phyloP scores from a whole-genome alignment of 2,888 invertebrate genomes.

The Lithophane socia region DNA sequence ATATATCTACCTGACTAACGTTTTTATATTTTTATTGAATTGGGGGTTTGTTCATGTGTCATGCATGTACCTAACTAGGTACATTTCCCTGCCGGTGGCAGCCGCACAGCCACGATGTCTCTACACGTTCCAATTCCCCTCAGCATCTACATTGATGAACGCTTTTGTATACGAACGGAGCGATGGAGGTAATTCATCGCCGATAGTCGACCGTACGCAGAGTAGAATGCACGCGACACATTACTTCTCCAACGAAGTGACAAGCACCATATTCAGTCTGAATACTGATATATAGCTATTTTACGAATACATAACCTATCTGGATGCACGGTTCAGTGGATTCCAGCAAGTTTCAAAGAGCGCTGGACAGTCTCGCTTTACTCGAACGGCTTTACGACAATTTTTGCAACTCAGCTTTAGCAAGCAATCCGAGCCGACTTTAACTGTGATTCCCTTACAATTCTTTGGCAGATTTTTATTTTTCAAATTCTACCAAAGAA shows the following conservation, averaged over 20 bases:
- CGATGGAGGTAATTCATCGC: conserved; percentile 30
- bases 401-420: conserved; percentile 59
- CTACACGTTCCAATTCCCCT: conserved; percentile 42
- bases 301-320: conserved; percentile 48
- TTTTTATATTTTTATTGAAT: background rate
- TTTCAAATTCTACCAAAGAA: background rate
- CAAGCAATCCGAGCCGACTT: conserved; percentile 39
- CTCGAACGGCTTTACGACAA: conserved; percentile 44
- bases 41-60: background rate
- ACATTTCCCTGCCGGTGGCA: background rate
- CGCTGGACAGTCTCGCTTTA: conserved; percentile 42
- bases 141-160: conserved; percentile 43
- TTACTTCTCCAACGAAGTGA: conserved; percentile 33
- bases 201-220: conserved; percentile 11
- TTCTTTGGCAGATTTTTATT: conserved; percentile 15
- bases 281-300: conserved; percentile 37
- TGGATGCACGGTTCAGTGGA: conserved; percentile 49
- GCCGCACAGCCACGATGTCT: conserved; percentile 8
- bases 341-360: conserved; percentile 54
- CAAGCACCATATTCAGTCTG: conserved; percentile 30
- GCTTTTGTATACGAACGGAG: conserved; percentile 23
- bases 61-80: background rate
- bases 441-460: conserved; percentile 38
- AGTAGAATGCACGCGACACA: conserved; percentile 38
- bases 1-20: background rate